Evolutionary conservation across 2,797 vertebrate genomes (phyloP), one percentile per base, ranked within the genome.

Genomic region (Loris lydekkerianus): DNA sequence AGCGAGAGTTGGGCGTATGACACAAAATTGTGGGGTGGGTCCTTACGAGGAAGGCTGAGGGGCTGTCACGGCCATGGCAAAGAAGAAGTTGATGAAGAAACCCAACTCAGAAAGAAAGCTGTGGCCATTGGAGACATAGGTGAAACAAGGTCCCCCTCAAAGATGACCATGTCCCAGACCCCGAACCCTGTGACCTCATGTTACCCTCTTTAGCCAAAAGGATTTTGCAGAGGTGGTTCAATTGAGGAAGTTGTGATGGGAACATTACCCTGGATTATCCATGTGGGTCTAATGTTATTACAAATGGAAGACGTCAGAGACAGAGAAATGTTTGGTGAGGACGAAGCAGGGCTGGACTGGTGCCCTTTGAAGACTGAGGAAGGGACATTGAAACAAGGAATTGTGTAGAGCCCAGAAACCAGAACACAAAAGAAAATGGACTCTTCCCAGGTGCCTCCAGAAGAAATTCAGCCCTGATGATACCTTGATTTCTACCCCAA

Each of bases 401-500:
- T 0, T 14, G 2, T 18, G 70, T 7, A 4, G 11, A 18, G 11
- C 77, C 21, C 6, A 63, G 63, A 63, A 82, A 34, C 15, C 5
- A 4, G 17, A 34, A 93, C 73, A 61, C 18, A 11, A 7, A 31
- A 27, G 40, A 58, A 40, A 34, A 4, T 0, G 0, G 63, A 17
- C 37, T 63, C 27, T 29, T 69, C 7, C 20, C 15, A 20, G 2
- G 10, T 76, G 43, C 25, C 27, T 37, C 21, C n/a, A 37, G 37
- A 65, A 53, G 43, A 40, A 49, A 77, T 0, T 0, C 10, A 34
- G 2, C 4, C 7, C 27, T 6, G 4, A 3, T 8, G 20, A 31
- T 18, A 27, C 56, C 37, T 49, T 1, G 1, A 3, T 61, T 61
- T 53, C n/a, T 21, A 69, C 29, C 63, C 20, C 17, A 37, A 17